These are phyloP conservation scores for Bathybates hornii DNA, from an alignment of 2,113 vertebrate species.

Conservation along the genomic window DNA sequence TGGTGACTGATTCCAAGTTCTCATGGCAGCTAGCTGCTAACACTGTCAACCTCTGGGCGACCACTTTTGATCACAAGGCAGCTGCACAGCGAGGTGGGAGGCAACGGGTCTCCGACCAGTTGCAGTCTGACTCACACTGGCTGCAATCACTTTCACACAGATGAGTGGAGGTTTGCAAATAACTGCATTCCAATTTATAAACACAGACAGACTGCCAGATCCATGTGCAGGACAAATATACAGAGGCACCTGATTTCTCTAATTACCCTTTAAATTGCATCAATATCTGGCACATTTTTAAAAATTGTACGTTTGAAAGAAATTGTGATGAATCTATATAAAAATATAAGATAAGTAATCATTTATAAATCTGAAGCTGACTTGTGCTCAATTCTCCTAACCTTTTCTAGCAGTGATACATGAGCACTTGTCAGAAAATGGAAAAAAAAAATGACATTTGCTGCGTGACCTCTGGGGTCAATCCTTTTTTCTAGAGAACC, in stretches of 20 bases:
- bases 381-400: neutral
- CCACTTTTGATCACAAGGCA: neutral
- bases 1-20: neutral
- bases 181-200: neutral
- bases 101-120: neutral
- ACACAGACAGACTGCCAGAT: neutral
- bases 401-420: neutral
- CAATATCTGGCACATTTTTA: neutral
- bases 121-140: neutral
- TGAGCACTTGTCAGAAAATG: neutral
- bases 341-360: neutral
- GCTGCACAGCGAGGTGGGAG: neutral
- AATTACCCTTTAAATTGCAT: neutral
- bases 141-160: neutral
- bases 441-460: slow-evolving; percentile 9
- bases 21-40: neutral
- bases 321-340: neutral
- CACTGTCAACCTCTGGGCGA: neutral
- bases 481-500: slow-evolving; percentile 1
- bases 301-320: neutral
- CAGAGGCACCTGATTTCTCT: neutral
- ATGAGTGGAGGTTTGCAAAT: neutral
- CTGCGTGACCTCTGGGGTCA: slow-evolving; percentile 5
- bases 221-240: neutral
- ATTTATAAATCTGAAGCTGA: neutral